Percentiles rank a stretch among this genome's conserved stretches.
Evolutionary conservation across 2,888 invertebrate genomes (phyloP).

Genomic region (Platycheirus rosarum): DNA sequence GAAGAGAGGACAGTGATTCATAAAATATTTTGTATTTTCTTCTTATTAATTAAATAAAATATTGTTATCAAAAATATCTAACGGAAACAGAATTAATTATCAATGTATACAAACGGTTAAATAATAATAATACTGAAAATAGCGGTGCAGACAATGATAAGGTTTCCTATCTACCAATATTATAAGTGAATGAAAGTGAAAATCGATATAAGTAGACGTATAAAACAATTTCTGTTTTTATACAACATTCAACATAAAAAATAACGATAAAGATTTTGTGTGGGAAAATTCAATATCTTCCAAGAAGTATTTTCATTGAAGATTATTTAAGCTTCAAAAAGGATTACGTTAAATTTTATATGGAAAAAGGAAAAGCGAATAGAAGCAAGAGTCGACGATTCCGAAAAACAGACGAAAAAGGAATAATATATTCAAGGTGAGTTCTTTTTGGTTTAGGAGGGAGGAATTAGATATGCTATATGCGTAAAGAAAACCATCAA

Average conservation of each 20-base stretch:
- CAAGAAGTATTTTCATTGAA: conserved; percentile 44
- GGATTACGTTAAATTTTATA: conserved; percentile 60
- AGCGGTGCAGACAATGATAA: conserved; percentile 51
- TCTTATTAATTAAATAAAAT: conserved; percentile 4
- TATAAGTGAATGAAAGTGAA: conserved; percentile 50
- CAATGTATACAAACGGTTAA: conserved; percentile 20
- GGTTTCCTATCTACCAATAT: conserved; percentile 57
- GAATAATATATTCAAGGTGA: conserved; percentile 68
- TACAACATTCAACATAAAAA: background rate
- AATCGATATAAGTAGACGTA: conserved; percentile 25
- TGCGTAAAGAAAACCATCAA: background rate
- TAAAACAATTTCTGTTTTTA: conserved; percentile 36
- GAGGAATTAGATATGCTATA: background rate
- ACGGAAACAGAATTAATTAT: background rate
- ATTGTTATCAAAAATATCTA: conserved; percentile 13
- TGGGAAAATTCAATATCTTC: conserved; percentile 44
- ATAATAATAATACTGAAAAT: background rate
- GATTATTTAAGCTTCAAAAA: conserved; percentile 61
- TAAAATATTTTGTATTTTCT: conserved; percentile 1
- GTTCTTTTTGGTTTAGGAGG: conserved; percentile 19
- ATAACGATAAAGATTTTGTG: conserved; percentile 11
- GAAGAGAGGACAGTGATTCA: background rate
- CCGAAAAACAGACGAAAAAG: conserved; percentile 31
- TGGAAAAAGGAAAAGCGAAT: background rate
- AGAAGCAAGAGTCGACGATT: conserved; percentile 14